Evolutionary conservation across 2,888 invertebrate genomes (phyloP).

Genomic region (Phoronis australis): DNA sequence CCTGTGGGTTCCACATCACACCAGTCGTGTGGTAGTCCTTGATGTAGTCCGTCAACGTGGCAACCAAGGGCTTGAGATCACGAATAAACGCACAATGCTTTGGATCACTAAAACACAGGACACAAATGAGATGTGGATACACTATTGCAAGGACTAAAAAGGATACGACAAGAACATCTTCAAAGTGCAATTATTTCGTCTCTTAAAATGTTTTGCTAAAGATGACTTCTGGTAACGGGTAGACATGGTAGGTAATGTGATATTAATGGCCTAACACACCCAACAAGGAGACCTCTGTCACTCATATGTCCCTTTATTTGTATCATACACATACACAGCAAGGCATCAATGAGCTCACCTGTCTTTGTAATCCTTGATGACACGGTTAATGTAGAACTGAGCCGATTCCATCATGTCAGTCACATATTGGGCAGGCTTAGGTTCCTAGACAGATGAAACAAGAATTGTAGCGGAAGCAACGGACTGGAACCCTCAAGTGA

Average conservation of each 20-base stretch:
- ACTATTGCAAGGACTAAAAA: too few relatives aligned
- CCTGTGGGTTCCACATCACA: conserved; percentile 72
- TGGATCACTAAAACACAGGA: conserved; percentile 59
- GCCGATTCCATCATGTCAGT: conserved; percentile 99
- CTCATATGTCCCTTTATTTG: too few relatives aligned
- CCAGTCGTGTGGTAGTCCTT: conserved; percentile 96
- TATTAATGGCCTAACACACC: too few relatives aligned
- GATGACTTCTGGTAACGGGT: too few relatives aligned
- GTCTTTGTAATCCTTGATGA: conserved; percentile 96
- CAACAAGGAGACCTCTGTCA: too few relatives aligned
- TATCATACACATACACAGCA: too few relatives aligned
- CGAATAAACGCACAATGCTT: too few relatives aligned
- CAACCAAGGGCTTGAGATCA: conserved; percentile 87
- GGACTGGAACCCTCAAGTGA: neutral
- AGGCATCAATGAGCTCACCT: conserved; percentile 58
- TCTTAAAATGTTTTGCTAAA: too few relatives aligned
- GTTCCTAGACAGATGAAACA: conserved; percentile 58
- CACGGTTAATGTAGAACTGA: conserved; percentile 95
- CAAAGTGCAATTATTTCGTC: too few relatives aligned
- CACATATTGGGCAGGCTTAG: conserved; percentile 90
- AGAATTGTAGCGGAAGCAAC: neutral
- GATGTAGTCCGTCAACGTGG: conserved; percentile 80
- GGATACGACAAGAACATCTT: too few relatives aligned
- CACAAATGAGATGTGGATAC: neutral
- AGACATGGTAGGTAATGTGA: too few relatives aligned